These are phyloP conservation scores for Blennius ocellaris DNA, from an alignment of 2,113 vertebrate species.

Conservation along the genomic window DNA sequence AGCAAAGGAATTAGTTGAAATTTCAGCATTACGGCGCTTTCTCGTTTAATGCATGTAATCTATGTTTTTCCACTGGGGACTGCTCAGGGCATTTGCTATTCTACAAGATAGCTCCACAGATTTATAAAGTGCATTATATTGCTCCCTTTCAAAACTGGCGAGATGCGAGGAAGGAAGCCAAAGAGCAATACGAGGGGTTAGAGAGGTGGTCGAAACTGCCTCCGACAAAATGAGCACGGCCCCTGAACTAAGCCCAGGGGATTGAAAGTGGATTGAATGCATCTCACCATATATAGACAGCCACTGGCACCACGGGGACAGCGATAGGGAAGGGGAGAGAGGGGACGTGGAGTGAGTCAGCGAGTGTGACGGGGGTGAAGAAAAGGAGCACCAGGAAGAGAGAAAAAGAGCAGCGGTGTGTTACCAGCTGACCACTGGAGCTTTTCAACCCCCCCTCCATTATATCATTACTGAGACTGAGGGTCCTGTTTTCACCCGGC, in stretches of 20 bases:
- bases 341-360: constrained; percentile 48
- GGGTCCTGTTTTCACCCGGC: constrained; percentile 55
- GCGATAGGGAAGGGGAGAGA: constrained; percentile 18
- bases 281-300: constrained; percentile 69
- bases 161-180: constrained; percentile 53
- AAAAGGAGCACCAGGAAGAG: constrained; percentile 53
- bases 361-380: constrained; percentile 57
- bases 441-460: constrained; percentile 59
- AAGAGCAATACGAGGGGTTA: constrained; percentile 59
- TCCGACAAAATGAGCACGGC: constrained; percentile 71
- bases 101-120: constrained; percentile 13
- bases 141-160: constrained; percentile 48
- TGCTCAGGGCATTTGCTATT: constrained; percentile 32
- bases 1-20: constrained; percentile 31
- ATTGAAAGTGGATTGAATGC: constrained; percentile 81
- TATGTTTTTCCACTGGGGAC: not conserved
- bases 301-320: constrained; percentile 32
- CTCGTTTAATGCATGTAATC: constrained; percentile 12
- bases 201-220: constrained; percentile 63
- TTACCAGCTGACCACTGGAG: constrained; percentile 72
- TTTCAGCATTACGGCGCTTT: constrained; percentile 12
- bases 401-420: constrained; percentile 69
- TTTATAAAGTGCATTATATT: constrained; percentile 58
- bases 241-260: constrained; percentile 78
- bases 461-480: constrained; percentile 63